Base-by-base conservation (phyloP, 2,113 vertebrate species). In the Craseonycteris thonglongyai region DNA sequence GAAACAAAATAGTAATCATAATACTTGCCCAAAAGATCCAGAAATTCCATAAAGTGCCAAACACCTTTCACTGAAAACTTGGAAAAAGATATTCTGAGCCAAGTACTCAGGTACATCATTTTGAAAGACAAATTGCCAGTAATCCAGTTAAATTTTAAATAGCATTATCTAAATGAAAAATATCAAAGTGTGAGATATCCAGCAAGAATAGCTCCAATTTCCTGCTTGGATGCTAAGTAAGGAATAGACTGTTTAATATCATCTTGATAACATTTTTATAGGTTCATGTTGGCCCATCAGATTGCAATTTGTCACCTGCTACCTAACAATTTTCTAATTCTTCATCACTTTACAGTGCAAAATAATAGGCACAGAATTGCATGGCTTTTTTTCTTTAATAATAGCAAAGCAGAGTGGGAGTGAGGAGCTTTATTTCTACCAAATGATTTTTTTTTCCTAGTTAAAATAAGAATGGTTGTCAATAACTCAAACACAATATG, bases 101-200 rank as follows among this genome's bases (percentile, higher is more conserved):
- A 15, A 68, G 71, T 65, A 33, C 83, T 97, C 38, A 93, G 82
- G 94, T 94, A 91, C 69, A 90, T 96, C 89, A 93, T 93, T 2
- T 16, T 78, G 68, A 94, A 88, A 98, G 97, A 98, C 66, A 98
- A 97, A 98, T 97, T 95, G 86, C 88, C 96, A 97, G 96, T 96
- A 96, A 98, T 97, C 92, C 45, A 95, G 96, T 97, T 98, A 96
- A 98, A 97, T 96, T 97, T 98, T 98, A 97, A 98, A 88, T 93
- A 95, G 79, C 61, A 95, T 96, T 98, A 98, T 97, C 97, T 92
- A 97, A 98, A 98, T 97, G 97, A 98, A 97, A 98, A 98, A 98
- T 97, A 97, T 95, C 95, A 40, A 90, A 96, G 93, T 84, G 90
- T 97, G 94, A 93, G 91, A 85, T 96, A 97, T 58, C 94, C 83